phyloP scores from a whole-genome alignment of 2,113 vertebrate species.

The Ardeotis arabs region DNA sequence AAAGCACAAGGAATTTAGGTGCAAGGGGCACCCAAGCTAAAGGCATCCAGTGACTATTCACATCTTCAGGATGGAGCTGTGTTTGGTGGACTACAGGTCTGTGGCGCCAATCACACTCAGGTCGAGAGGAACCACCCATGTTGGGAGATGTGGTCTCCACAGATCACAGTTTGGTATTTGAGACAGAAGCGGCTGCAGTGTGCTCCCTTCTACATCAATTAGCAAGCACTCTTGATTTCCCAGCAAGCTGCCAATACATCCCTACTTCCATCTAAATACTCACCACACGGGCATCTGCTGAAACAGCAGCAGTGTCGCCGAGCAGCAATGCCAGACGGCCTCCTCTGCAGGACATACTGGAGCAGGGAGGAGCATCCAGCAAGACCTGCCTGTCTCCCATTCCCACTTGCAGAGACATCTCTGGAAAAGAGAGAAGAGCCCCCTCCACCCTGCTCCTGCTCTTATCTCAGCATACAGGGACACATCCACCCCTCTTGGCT shows the following conservation, averaged over 20 bases:
- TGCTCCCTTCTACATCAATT: neutral
- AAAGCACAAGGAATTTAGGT: slow-evolving; percentile 27
- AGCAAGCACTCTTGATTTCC: neutral
- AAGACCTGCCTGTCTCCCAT: neutral
- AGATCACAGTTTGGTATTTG: neutral
- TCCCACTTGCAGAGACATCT: neutral
- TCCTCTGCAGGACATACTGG: neutral
- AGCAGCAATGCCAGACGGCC: neutral
- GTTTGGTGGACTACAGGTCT: neutral
- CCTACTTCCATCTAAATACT: neutral
- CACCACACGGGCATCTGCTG: neutral
- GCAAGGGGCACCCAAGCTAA: slow-evolving; percentile 26
- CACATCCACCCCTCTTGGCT: neutral
- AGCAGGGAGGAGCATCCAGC: neutral
- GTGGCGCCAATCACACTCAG: neutral
- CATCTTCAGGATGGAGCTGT: neutral
- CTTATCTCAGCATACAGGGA: neutral
- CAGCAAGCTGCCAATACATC: neutral
- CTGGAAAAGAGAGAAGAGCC: neutral
- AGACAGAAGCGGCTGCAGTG: neutral
- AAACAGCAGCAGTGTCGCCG: neutral
- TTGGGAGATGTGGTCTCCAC: neutral
- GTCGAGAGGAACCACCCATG: neutral
- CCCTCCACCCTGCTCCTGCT: neutral
- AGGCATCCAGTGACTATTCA: slow-evolving; percentile 36